These are phyloP conservation scores for Drosophila antonietae DNA, from an alignment of 2,888 invertebrate species.

Conservation along the genomic window DNA sequence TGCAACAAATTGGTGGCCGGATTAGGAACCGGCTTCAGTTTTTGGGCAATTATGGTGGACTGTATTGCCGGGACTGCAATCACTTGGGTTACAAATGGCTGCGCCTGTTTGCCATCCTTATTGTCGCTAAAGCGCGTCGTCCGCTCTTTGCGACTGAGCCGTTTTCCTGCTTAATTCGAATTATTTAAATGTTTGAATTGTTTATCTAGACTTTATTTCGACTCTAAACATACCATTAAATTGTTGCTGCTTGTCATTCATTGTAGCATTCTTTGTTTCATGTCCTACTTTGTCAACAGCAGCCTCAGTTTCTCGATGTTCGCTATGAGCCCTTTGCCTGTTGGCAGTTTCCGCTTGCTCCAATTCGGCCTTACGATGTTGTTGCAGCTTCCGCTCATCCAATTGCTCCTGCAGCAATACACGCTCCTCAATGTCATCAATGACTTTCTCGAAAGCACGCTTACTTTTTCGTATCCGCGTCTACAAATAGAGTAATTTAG, in stretches of 20 bases:
- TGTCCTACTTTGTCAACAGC: slow-evolving; percentile 77
- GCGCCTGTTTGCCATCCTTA: slow-evolving; percentile 77
- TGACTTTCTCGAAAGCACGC: slow-evolving; percentile 89
- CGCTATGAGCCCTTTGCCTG: slow-evolving; percentile 7
- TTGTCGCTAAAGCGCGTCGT: slow-evolving; percentile 84
- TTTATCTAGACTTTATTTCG: background rate
- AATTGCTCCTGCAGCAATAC: slow-evolving; percentile 88
- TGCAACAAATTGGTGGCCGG: slow-evolving; percentile 66
- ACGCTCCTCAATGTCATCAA: slow-evolving; percentile 90
- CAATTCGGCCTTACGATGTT: slow-evolving; percentile 67
- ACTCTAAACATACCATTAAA: slow-evolving; percentile 78
- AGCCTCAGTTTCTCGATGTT: slow-evolving; percentile 27
- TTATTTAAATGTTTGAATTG: background rate
- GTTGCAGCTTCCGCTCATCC: slow-evolving; percentile 82
- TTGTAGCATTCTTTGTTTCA: slow-evolving; percentile 43
- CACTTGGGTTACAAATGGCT: slow-evolving; percentile 68
- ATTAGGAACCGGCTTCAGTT: slow-evolving; percentile 62
- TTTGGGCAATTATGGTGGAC: slow-evolving; percentile 29
- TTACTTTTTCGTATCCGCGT: slow-evolving; percentile 88
- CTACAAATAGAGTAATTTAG: slow-evolving; percentile 65
- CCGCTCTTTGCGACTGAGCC: slow-evolving; percentile 81
- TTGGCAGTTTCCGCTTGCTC: slow-evolving; percentile 39
- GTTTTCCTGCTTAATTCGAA: slow-evolving; percentile 72
- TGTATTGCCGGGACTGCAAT: slow-evolving; percentile 30
- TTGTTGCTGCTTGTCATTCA: slow-evolving; percentile 80